A percentile compares a stretch with the other conserved stretches of the same genome.
Conservation (phyloP, 2,113 vertebrate species). For the Eretmochelys imbricata region DNA sequence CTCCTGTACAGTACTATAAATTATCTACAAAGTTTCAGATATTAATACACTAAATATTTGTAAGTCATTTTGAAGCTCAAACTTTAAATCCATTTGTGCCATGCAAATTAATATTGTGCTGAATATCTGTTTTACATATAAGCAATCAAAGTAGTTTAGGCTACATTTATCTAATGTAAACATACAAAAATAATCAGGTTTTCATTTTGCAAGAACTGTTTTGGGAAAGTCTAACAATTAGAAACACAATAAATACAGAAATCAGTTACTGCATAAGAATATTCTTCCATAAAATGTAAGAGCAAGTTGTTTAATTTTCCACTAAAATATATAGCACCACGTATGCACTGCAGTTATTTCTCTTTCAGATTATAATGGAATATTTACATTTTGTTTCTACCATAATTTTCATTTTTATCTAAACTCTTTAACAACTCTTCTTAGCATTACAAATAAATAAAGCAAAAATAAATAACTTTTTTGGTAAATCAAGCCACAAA, state of each 20-base stretch:
- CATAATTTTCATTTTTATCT: not conserved
- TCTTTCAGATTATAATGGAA: not conserved
- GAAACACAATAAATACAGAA: not conserved
- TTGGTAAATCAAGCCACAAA: not conserved
- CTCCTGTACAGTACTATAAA: not conserved
- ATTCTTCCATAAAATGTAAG: not conserved
- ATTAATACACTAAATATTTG: not conserved
- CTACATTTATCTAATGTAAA: not conserved
- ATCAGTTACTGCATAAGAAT: not conserved
- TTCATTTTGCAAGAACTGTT: not conserved
- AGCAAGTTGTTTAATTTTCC: conserved; percentile 7
- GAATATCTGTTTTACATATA: not conserved
- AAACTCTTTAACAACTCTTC: not conserved
- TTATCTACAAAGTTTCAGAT: conserved; percentile 24
- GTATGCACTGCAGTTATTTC: not conserved
- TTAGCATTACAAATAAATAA: not conserved
- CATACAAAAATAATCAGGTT: not conserved
- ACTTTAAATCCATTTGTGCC: conserved; percentile 17
- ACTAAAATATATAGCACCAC: not conserved
- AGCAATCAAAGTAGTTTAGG: not conserved
- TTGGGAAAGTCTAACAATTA: conserved; percentile 3
- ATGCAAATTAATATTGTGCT: not conserved
- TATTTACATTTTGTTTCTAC: not conserved
- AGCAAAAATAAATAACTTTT: not conserved
- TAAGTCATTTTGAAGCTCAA: not conserved